Conservation (phyloP, 1,140 invertebrate species). For the Tetragnatha versicolor region DNA sequence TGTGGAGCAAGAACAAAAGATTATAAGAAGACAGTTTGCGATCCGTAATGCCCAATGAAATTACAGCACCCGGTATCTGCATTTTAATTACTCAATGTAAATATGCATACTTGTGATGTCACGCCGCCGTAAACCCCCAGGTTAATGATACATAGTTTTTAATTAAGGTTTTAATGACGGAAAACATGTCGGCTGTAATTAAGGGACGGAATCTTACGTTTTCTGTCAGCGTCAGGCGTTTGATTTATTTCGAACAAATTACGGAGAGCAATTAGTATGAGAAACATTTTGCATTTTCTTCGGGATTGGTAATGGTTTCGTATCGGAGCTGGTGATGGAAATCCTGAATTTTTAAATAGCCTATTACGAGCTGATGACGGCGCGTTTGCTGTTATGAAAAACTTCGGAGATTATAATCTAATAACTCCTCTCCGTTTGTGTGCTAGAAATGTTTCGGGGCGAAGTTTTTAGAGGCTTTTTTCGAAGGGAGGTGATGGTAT, state of each 20-base stretch:
- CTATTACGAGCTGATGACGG: too few relatives aligned
- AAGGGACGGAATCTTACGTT: constrained; percentile 14
- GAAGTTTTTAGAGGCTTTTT: too few relatives aligned
- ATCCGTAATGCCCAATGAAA: constrained; percentile 11
- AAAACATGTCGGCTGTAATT: constrained; percentile 45
- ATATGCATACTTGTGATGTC: constrained; percentile 31
- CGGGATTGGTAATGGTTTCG: background rate
- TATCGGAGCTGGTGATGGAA: background rate
- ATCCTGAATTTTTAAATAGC: constrained; percentile 24
- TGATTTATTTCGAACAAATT: constrained; percentile 43
- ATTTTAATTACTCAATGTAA: constrained; percentile 39
- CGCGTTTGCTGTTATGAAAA: too few relatives aligned
- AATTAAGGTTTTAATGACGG: constrained; percentile 47
- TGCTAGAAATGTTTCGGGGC: too few relatives aligned
- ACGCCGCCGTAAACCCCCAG: background rate
- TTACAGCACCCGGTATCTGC: background rate
- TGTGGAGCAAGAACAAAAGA: constrained; percentile 19
- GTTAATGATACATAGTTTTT: constrained; percentile 52
- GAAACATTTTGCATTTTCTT: constrained; percentile 25
- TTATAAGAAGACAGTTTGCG: background rate
- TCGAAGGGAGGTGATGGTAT: too few relatives aligned
- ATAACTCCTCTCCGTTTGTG: too few relatives aligned
- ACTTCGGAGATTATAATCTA: too few relatives aligned
- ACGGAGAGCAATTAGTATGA: constrained; percentile 20
- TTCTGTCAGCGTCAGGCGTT: constrained; percentile 33